Conservation (phyloP, 1,140 invertebrate species). For the Drosophila repletoides region DNA sequence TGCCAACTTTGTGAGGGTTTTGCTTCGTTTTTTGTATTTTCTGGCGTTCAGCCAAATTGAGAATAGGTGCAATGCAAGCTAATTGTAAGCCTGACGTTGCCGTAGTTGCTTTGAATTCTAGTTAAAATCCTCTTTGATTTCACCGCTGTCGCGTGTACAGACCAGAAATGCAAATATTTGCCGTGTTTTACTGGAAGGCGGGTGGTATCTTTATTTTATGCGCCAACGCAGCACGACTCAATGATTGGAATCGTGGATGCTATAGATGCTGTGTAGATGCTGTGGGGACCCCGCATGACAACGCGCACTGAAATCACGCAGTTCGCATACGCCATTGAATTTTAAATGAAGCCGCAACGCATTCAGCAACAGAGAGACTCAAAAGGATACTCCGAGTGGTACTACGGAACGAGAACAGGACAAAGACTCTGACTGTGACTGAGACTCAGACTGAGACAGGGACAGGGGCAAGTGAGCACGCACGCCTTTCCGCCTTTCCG, state of each 20-base stretch:
- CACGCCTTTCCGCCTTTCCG: not conserved
- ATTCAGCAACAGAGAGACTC: conserved; percentile 8
- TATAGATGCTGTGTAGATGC: not conserved
- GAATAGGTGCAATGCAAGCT: conserved; percentile 14
- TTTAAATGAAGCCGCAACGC: conserved; percentile 64
- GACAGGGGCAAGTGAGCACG: conserved; percentile 24
- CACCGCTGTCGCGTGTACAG: not conserved
- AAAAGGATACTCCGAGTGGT: not conserved
- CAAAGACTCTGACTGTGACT: no score
- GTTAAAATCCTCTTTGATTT: conserved; percentile 28
- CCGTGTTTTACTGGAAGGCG: conserved; percentile 25
- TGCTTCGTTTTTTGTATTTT: not conserved
- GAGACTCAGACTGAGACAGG: not conserved
- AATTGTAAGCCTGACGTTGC: conserved; percentile 20
- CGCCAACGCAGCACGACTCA: conserved; percentile 13
- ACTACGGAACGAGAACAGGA: no score
- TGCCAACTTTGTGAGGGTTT: conserved; percentile 1
- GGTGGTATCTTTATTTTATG: conserved; percentile 14
- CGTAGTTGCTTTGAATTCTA: not conserved
- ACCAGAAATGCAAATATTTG: conserved; percentile 67
- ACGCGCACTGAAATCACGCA: conserved; percentile 62
- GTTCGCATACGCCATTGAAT: conserved; percentile 69
- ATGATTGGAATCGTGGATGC: conserved; percentile 60
- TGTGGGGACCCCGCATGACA: conserved; percentile 41
- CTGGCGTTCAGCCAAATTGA: not conserved